Conservation (phyloP, 2,113 vertebrate species). For the Peromyscus polionotus region DNA sequence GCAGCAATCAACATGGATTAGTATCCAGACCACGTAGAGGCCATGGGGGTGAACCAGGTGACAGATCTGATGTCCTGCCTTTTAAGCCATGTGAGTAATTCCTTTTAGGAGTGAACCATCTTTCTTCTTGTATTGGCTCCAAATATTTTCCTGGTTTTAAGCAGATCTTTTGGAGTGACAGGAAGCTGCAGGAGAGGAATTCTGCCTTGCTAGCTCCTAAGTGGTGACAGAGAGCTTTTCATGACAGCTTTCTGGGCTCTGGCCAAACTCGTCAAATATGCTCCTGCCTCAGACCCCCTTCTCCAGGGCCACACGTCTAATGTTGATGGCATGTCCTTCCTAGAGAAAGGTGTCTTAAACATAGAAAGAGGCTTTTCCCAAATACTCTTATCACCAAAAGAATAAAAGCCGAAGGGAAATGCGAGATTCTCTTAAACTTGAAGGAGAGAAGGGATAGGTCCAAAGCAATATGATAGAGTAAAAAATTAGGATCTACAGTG, state of each 20-base stretch:
- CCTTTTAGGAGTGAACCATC: neutral
- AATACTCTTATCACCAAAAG: constrained; percentile 32
- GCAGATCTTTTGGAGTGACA: neutral
- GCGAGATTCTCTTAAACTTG: neutral
- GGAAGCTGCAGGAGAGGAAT: constrained; percentile 6
- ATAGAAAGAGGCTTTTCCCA: neutral
- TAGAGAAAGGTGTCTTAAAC: constrained; percentile 42
- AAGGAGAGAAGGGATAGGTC: neutral
- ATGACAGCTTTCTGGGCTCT: constrained; percentile 16
- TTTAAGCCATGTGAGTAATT: neutral
- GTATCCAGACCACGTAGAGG: neutral
- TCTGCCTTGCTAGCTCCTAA: neutral
- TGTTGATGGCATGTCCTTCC: neutral
- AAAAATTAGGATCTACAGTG: neutral
- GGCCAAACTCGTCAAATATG: constrained; percentile 24
- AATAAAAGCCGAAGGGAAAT: constrained; percentile 9
- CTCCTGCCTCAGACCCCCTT: constrained; percentile 26
- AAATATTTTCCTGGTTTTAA: constrained; percentile 27
- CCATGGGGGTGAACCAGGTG: neutral
- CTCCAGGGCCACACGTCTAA: neutral
- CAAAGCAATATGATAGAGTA: neutral
- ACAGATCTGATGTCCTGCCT: neutral
- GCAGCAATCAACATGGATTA: neutral
- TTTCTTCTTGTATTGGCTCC: constrained; percentile 15
- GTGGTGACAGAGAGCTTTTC: neutral